Conservation (phyloP, 2,113 vertebrate genomes). For the Heterocephalus glaber region DNA sequence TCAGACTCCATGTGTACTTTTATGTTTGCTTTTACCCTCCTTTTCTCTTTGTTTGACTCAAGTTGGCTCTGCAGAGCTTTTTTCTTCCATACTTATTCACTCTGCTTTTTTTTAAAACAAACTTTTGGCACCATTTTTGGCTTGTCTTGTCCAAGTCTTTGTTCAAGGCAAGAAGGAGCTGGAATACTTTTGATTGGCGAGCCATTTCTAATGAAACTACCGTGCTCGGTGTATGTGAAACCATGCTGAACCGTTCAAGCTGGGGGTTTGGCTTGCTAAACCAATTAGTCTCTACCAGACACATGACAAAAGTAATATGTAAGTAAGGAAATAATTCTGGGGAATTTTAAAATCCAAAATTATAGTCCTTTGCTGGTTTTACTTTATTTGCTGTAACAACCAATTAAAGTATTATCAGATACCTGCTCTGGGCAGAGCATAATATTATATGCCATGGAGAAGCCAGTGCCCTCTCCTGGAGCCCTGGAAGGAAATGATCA, state of each 20-base stretch:
- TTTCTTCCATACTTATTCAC: neutral
- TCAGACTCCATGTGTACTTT: neutral
- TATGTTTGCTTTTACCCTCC: neutral
- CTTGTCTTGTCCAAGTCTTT: neutral
- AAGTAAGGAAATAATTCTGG: neutral
- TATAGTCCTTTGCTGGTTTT: neutral
- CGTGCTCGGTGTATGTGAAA: neutral
- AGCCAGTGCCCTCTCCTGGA: neutral
- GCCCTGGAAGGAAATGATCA: neutral
- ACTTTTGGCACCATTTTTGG: neutral
- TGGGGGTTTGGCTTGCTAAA: neutral
- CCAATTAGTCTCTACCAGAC: neutral
- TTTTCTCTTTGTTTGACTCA: neutral
- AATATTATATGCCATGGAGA: neutral
- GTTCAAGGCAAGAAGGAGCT: neutral
- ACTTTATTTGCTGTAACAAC: slow-evolving; percentile 9
- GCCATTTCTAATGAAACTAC: neutral
- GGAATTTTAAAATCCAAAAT: slow-evolving; percentile 43
- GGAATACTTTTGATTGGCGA: neutral
- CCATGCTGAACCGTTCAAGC: neutral
- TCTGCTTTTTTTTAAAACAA: neutral
- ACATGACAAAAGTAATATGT: neutral
- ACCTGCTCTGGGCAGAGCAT: neutral
- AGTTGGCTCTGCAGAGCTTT: neutral
- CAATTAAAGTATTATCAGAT: neutral